These are phyloP conservation scores for Podargus strigoides DNA, from an alignment of 2,797 vertebrate species.

Conservation along the genomic window DNA sequence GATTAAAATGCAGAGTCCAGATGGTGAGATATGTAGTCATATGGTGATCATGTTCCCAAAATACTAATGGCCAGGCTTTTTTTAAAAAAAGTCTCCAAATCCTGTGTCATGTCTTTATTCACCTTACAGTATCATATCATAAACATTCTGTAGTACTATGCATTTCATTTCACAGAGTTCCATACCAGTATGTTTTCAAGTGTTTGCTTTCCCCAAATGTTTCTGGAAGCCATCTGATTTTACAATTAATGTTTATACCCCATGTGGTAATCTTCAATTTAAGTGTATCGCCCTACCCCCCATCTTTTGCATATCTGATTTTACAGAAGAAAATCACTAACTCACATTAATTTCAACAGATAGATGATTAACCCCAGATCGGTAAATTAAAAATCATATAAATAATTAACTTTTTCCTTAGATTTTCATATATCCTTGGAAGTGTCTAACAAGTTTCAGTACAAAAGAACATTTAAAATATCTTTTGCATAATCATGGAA, in stretches of 20 bases:
- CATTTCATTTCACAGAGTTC: not conserved
- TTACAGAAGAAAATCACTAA: not conserved
- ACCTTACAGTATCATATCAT: not conserved
- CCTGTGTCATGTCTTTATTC: not conserved
- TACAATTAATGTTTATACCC: not conserved
- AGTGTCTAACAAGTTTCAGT: not conserved
- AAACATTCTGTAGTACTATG: not conserved
- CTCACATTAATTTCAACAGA: not conserved
- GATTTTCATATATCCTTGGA: not conserved
- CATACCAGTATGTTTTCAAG: not conserved
- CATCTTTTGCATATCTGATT: not conserved
- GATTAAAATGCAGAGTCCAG: not conserved
- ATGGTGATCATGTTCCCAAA: not conserved
- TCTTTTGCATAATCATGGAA: not conserved
- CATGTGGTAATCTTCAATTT: not conserved
- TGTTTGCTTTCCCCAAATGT: not conserved
- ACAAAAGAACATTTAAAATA: not conserved
- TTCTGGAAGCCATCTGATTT: not conserved
- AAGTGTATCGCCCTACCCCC: not conserved
- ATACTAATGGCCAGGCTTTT: not conserved
- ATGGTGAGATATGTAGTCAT: not conserved
- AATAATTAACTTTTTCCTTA: not conserved
- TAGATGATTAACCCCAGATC: not conserved
- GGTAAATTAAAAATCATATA: not conserved
- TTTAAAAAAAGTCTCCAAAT: not conserved